A percentile compares a stretch with the other conserved stretches of the same genome.
These are phyloP conservation scores for Luscinia megarhynchos DNA, from an alignment of 2,797 vertebrate genomes.

Conservation along the genomic window DNA sequence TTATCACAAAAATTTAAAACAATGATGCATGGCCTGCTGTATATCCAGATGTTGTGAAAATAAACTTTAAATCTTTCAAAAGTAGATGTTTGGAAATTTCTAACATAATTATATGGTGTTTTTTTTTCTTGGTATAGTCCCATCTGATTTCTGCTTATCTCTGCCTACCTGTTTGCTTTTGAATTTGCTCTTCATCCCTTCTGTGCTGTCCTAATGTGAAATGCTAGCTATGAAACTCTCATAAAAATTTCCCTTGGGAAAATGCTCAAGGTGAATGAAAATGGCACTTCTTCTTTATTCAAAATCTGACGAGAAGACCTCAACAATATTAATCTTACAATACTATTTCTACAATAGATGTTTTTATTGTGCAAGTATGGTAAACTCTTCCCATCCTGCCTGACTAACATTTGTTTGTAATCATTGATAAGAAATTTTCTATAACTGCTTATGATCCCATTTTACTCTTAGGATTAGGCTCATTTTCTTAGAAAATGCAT, in stretches of 20 bases:
- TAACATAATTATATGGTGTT: fast-evolving
- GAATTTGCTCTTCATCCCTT: neutral
- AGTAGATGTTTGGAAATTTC: neutral
- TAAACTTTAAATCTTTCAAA: neutral
- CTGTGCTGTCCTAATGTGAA: neutral
- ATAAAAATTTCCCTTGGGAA: neutral
- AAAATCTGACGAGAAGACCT: neutral
- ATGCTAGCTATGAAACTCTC: neutral
- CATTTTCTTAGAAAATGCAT: neutral
- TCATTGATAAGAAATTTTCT: neutral
- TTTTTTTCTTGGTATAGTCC: neutral
- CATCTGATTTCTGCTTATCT: neutral
- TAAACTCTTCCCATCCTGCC: neutral
- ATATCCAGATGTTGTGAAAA: neutral
- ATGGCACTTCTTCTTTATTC: neutral
- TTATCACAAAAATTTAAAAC: neutral
- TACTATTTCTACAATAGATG: neutral
- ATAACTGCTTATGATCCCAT: neutral
- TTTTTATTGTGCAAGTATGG: neutral
- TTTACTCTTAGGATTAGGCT: neutral
- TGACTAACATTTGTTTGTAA: neutral
- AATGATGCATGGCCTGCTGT: neutral
- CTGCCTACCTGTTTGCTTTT: neutral
- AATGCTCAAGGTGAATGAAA: neutral
- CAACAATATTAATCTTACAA: neutral